These are phyloP conservation scores for Hapalemur alaotrensis DNA, from an alignment of 2,797 vertebrate species.

Conservation along the genomic window DNA sequence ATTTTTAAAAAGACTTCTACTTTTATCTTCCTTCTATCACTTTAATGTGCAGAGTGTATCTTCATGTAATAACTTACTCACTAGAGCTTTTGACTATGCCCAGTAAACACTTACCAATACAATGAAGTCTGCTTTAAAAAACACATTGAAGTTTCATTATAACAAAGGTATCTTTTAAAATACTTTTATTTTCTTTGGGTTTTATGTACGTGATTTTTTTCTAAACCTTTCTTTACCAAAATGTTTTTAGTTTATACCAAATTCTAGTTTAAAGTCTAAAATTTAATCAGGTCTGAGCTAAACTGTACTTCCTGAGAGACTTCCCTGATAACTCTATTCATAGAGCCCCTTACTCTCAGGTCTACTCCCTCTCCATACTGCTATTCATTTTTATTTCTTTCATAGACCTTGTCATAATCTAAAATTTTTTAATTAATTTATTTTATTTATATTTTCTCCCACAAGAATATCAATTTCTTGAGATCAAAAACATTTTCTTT, in stretches of 20 bases:
- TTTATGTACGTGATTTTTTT: not conserved
- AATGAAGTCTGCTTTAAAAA: conserved; percentile 5
- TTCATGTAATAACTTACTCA: conserved; percentile 28
- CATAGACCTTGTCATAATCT: not conserved
- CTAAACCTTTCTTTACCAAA: not conserved
- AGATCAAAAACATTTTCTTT: not conserved
- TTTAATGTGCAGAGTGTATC: conserved; percentile 1
- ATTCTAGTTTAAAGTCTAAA: not conserved
- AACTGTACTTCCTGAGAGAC: not conserved
- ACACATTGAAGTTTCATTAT: not conserved
- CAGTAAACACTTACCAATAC: not conserved
- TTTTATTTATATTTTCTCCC: not conserved
- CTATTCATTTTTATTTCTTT: not conserved
- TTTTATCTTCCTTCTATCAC: conserved; percentile 20
- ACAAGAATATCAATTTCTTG: not conserved
- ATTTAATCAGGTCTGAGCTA: not conserved
- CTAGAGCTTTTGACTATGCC: not conserved
- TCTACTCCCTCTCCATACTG: not conserved
- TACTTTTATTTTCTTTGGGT: not conserved
- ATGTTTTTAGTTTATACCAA: not conserved
- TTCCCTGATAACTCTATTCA: not conserved
- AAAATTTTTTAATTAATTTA: not conserved
- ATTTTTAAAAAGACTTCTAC: conserved; percentile 49
- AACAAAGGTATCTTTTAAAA: not conserved
- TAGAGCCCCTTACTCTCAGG: not conserved